A percentile compares a stretch with the other conserved stretches of the same genome.
phyloP scores from a whole-genome alignment of 2,797 vertebrate species.

The Loriculus beryllinus region DNA sequence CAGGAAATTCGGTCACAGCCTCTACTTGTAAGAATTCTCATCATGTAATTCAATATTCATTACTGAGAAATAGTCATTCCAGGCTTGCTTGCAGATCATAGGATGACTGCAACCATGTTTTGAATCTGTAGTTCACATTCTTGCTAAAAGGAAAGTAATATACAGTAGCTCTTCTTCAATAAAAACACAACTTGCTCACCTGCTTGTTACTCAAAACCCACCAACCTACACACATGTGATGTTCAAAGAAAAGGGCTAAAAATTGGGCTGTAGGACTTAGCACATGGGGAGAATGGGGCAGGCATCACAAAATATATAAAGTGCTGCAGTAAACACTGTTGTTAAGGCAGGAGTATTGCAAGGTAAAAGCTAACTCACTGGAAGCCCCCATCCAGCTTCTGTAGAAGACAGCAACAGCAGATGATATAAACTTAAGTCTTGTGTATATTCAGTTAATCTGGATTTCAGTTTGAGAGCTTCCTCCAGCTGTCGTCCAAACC shows the following conservation, averaged over 20 bases:
- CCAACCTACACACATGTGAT: not conserved
- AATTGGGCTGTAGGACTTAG: not conserved
- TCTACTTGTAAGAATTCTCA: not conserved
- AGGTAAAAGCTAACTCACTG: not conserved
- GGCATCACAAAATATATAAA: not conserved
- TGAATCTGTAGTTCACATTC: not conserved
- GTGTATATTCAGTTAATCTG: not conserved
- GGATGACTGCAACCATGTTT: not conserved
- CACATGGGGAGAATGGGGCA: fast-evolving
- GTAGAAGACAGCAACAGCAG: not conserved
- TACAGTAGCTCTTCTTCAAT: not conserved
- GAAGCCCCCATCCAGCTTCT: not conserved
- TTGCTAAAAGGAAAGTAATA: not conserved
- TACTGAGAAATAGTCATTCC: not conserved
- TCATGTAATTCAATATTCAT: not conserved
- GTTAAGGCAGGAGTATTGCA: not conserved
- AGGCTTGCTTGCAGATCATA: not conserved
- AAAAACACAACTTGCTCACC: not conserved
- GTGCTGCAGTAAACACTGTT: not conserved
- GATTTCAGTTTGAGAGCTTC: not conserved
- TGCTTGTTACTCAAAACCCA: not conserved
- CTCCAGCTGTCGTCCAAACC: not conserved
- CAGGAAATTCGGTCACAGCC: not conserved
- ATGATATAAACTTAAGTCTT: not conserved
- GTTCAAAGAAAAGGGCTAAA: not conserved